Evolutionary conservation across 2,888 invertebrate genomes (phyloP).

Genomic region (Drosophila engyochracea): DNA sequence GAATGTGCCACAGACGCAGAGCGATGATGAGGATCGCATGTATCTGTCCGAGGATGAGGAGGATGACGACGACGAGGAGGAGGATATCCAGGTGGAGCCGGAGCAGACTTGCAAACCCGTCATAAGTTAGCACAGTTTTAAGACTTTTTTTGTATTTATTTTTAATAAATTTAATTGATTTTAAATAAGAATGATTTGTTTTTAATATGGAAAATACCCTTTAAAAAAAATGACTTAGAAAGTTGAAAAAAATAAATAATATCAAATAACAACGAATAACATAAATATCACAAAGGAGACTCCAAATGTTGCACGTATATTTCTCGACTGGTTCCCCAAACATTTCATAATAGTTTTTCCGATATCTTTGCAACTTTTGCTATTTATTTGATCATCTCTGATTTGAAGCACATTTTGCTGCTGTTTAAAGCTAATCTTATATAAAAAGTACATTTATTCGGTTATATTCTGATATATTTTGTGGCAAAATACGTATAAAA

Average conservation of each 20-base stretch:
- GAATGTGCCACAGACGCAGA: slow-evolving; percentile 40
- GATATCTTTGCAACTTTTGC: not conserved
- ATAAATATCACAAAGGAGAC: not conserved
- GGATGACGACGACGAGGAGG: slow-evolving; percentile 54
- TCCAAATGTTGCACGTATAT: not conserved
- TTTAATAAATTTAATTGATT: slow-evolving; percentile 53
- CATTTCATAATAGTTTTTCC: too few relatives aligned
- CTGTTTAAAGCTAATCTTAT: not conserved
- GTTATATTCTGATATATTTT: not conserved
- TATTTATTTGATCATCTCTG: not conserved
- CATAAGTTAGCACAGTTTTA: slow-evolving; percentile 38
- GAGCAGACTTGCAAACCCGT: not conserved
- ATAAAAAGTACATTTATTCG: not conserved
- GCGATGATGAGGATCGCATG: slow-evolving; percentile 73
- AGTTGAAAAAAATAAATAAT: not conserved
- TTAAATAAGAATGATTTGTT: not conserved
- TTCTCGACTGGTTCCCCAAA: not conserved
- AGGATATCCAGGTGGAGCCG: slow-evolving; percentile 14
- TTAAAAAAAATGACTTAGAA: not conserved
- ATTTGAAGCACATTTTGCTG: not conserved
- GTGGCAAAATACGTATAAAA: not conserved
- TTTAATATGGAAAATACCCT: not conserved
- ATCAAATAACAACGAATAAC: not conserved
- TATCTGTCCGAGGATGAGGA: slow-evolving; percentile 71
- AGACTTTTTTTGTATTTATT: slow-evolving; percentile 17